phyloP scores from a whole-genome alignment of 2,888 invertebrate species.

The Stenurella melanura region DNA sequence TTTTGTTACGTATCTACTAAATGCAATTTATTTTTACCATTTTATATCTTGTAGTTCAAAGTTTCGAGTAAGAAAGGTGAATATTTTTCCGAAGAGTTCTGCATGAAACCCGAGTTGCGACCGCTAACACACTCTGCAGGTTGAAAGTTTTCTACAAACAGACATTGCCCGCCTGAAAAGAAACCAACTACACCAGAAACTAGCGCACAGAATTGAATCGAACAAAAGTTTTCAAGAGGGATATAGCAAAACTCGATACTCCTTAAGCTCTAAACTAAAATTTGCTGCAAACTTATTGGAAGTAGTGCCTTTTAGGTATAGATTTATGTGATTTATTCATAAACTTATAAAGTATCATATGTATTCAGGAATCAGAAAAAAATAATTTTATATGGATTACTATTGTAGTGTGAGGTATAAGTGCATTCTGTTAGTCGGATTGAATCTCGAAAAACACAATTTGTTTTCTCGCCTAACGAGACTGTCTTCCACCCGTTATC shows the following conservation, averaged over 20 bases:
- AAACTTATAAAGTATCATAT: slow-evolving; percentile 12
- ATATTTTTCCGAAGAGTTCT: not conserved
- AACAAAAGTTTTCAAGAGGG: slow-evolving; percentile 10
- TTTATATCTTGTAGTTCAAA: not conserved
- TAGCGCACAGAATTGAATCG: slow-evolving; percentile 20
- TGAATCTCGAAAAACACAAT: no score
- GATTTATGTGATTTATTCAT: slow-evolving; percentile 31
- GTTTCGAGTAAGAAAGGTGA: not conserved
- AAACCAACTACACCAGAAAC: slow-evolving; percentile 5
- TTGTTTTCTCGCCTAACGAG: no score
- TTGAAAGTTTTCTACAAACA: slow-evolving; percentile 22
- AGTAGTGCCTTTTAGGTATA: slow-evolving; percentile 14
- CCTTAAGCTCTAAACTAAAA: slow-evolving; percentile 13
- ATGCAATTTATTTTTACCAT: no score
- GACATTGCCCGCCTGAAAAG: not conserved
- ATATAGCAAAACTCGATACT: slow-evolving; percentile 17
- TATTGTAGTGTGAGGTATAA: no score
- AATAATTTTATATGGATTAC: no score
- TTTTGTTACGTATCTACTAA: no score
- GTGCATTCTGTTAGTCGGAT: no score
- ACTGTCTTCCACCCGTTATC: no score
- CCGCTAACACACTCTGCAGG: slow-evolving; percentile 16
- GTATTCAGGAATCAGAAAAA: not conserved
- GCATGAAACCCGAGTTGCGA: not conserved
- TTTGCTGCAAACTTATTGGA: slow-evolving; percentile 17